These are phyloP conservation scores for Aptenodytes patagonicus DNA, from an alignment of 2,113 vertebrate species.

Conservation along the genomic window DNA sequence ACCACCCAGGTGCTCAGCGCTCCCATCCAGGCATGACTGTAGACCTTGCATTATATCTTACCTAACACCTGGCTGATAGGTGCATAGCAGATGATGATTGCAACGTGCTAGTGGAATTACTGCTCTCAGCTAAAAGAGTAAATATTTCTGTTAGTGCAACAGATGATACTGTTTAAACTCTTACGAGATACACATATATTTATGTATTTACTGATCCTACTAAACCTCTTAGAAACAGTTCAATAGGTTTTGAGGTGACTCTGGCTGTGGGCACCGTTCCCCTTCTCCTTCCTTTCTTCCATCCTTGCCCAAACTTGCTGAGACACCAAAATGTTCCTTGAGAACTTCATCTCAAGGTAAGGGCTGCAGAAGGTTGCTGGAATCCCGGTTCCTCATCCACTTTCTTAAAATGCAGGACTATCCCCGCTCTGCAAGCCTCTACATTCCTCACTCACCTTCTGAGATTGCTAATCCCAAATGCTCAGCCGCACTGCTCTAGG, in stretches of 20 bases:
- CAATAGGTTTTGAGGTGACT: background rate
- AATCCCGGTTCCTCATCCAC: background rate
- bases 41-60: background rate
- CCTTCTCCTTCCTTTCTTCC: background rate
- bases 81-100: background rate
- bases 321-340: background rate
- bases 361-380: background rate
- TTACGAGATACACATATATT: background rate
- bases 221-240: background rate
- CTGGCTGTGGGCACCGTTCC: rapidly evolving
- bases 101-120: background rate
- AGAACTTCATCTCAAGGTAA: background rate
- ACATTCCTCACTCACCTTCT: background rate
- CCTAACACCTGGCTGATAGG: background rate
- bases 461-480: background rate
- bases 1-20: background rate
- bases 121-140: background rate
- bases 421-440: background rate
- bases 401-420: background rate
- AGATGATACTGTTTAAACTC: background rate
- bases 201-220: background rate
- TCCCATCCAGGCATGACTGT: background rate
- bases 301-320: background rate
- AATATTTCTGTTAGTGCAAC: background rate
- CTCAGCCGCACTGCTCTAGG: background rate